Conservation (phyloP, 2,888 invertebrate species). For the Orthosia gracilis region DNA sequence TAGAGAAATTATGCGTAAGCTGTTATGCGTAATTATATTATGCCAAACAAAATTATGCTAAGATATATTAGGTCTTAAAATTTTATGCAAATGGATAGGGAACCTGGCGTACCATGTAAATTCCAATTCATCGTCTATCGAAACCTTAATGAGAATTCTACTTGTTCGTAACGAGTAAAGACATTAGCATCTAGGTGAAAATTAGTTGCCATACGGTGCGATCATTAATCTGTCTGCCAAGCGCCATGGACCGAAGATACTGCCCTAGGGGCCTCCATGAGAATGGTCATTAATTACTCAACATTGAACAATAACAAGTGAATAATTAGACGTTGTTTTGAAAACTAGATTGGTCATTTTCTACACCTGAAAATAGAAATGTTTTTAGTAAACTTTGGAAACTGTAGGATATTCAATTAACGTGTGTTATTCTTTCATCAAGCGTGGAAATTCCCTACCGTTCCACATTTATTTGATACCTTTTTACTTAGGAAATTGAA, state of each 20-base stretch:
- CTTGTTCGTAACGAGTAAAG: conserved; percentile 35
- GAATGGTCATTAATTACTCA: conserved; percentile 11
- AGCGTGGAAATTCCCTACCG: conserved; percentile 1
- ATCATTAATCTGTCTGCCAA: conserved; percentile 35
- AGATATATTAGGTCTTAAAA: too few relatives aligned
- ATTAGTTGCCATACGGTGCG: conserved; percentile 18
- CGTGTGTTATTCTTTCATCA: conserved; percentile 48
- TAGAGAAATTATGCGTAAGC: too few relatives aligned
- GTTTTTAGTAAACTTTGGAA: background rate
- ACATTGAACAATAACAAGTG: conserved; percentile 3
- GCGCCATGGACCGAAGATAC: conserved; percentile 27
- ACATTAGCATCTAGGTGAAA: conserved; percentile 32
- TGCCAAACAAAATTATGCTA: too few relatives aligned
- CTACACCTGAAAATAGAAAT: background rate
- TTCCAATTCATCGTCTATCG: background rate
- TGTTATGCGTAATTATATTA: too few relatives aligned
- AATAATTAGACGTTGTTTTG: conserved; percentile 5
- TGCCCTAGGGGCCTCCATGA: conserved; percentile 18
- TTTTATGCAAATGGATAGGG: too few relatives aligned
- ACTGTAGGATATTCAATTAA: conserved; percentile 26
- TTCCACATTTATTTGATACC: background rate
- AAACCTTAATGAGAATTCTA: conserved; percentile 27
- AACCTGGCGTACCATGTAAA: conserved; percentile 5
- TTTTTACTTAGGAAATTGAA: conserved; percentile 37
- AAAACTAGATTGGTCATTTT: background rate